Base-by-base conservation (phyloP, 2,797 vertebrate genomes). In the Brotula barbata region DNA sequence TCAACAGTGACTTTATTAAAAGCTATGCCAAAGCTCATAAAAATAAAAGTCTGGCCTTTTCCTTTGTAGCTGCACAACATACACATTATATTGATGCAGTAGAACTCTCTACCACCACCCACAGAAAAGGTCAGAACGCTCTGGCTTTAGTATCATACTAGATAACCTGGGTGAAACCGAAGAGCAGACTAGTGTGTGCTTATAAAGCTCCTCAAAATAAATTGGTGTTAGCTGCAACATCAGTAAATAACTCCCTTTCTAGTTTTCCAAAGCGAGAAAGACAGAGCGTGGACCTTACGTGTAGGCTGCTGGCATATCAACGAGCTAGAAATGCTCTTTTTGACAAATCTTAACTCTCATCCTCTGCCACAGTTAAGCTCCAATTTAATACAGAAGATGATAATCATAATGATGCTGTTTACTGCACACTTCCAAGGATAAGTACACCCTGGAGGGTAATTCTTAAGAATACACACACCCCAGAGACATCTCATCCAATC, bases 81-180 rank as follows among this genome's bases (percentile, higher is more conserved):
- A n/a, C n/a, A n/a, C 45, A 66, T 39, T 59, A 69, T 43, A 60
- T 0, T 39, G 23, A 11, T 59, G 46, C 50, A 75, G 46, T 55
- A 55, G 57, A 66, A 82, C 58, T 53, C 25, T 75, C 60, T 7
- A 36, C 43, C 17, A 9, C 44, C 42, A 15, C 80, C 74, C 58
- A 81, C 74, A 49, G 66, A 77, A 68, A 77, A 79, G 64, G 78
- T 73, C 69, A 71, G 34, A 60, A 11, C 20, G 39, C 17, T 77
- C 4, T 28, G 25, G 25, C 49, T 41, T n/a, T n/a, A n/a, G n/a
- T n/a, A n/a, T n/a, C n/a, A n/a, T n/a, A n/a, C n/a, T n/a, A n/a
- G n/a, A n/a, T n/a, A 13, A 17, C 66, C 34, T 53, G 55, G 41
- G 45, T 51, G 44, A 43, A 53, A 47, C 57, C 47, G 34, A 68